phyloP scores from a whole-genome alignment of 2,113 vertebrate species.

The Odontesthes bonariensis region DNA sequence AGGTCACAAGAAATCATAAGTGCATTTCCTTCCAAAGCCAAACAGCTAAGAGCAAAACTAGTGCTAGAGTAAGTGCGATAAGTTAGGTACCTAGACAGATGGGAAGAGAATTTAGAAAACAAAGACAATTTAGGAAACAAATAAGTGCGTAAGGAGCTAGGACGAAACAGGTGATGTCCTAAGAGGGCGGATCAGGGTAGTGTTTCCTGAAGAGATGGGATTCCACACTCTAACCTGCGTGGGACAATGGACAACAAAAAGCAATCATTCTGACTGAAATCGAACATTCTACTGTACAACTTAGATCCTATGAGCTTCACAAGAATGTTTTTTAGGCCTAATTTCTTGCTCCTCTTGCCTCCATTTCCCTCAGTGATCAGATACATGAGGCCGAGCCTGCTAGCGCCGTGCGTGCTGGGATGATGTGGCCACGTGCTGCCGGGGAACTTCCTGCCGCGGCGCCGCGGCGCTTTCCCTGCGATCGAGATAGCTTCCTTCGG shows the following conservation, averaged over 20 bases:
- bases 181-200: too few species aligned
- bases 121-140: too few species aligned
- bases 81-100: too few species aligned
- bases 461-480: background rate
- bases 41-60: too few species aligned
- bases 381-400: constrained; percentile 55
- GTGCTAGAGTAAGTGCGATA: too few species aligned
- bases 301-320: constrained; percentile 38
- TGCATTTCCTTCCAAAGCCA: too few species aligned
- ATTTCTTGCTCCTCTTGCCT: constrained; percentile 47
- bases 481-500: constrained; percentile 3
- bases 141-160: too few species aligned
- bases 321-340: constrained; percentile 15
- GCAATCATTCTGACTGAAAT: constrained; percentile 73
- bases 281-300: constrained; percentile 71
- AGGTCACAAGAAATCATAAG: too few species aligned
- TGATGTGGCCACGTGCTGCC: constrained; percentile 66
- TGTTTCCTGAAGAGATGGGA: too few species aligned
- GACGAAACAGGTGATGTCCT: too few species aligned
- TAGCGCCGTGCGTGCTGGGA: constrained; percentile 63
- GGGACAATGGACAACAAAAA: constrained; percentile 85
- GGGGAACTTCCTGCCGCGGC: constrained; percentile 63
- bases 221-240: constrained; percentile 84
- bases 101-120: too few species aligned
- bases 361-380: constrained; percentile 64